Conservation (phyloP, 1,140 invertebrate genomes). For the Drosophila miranda region DNA sequence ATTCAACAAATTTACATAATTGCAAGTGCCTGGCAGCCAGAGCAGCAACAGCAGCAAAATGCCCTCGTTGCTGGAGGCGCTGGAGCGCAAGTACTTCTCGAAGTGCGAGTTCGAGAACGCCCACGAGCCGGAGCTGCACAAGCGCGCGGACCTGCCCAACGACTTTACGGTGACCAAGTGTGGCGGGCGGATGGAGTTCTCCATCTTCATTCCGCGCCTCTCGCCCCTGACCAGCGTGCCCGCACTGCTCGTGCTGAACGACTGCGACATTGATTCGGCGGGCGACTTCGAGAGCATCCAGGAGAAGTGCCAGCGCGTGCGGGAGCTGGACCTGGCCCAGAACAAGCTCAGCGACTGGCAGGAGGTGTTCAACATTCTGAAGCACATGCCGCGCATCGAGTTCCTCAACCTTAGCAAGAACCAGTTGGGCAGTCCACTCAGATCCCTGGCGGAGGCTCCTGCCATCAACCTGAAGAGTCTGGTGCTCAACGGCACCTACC, state of each 20-base stretch:
- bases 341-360: constrained; percentile 93
- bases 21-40: neutral
- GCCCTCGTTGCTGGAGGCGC: constrained; percentile 92
- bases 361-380: constrained; percentile 93
- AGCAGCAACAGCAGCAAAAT: constrained; percentile 82
- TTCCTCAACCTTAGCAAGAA: constrained; percentile 97
- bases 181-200: constrained; percentile 82
- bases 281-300: constrained; percentile 90
- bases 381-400: constrained; percentile 92
- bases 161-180: constrained; percentile 74
- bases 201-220: constrained; percentile 92
- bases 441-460: constrained; percentile 73
- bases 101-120: constrained; percentile 76
- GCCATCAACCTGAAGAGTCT: constrained; percentile 88
- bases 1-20: constrained; percentile 10
- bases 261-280: constrained; percentile 93
- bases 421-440: constrained; percentile 87
- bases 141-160: constrained; percentile 82
- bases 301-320: constrained; percentile 92
- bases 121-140: constrained; percentile 70
- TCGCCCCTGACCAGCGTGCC: constrained; percentile 90
- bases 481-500: constrained; percentile 92
- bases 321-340: constrained; percentile 94
- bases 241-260: constrained; percentile 92
- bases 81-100: constrained; percentile 90